These are phyloP conservation scores for Dipodomys merriami DNA, from an alignment of 2,113 vertebrate species.

Conservation along the genomic window DNA sequence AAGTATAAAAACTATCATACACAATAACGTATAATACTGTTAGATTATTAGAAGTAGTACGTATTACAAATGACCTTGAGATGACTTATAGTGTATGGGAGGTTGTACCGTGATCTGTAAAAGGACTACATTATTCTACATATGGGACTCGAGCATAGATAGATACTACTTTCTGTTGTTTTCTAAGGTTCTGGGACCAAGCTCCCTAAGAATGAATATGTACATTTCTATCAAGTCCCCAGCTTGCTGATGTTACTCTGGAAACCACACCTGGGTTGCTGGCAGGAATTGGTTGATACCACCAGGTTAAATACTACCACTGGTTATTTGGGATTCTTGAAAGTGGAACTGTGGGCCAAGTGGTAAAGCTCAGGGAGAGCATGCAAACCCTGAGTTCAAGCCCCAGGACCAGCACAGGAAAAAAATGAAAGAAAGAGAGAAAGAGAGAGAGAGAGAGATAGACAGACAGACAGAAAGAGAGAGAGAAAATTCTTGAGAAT, in stretches of 20 bases:
- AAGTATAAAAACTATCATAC: not conserved
- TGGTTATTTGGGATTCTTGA: not conserved
- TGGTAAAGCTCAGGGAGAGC: too few relatives aligned
- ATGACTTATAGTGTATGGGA: not conserved
- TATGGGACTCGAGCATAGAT: not conserved
- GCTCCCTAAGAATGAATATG: not conserved
- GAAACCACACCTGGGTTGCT: not conserved
- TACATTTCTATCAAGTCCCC: not conserved
- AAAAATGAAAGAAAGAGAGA: too few relatives aligned
- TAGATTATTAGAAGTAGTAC: not conserved
- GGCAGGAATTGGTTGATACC: not conserved
- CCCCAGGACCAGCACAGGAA: too few relatives aligned
- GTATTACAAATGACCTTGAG: not conserved
- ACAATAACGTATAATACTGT: not conserved
- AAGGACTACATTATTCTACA: not conserved
- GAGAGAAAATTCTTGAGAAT: too few relatives aligned
- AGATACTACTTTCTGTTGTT: not conserved
- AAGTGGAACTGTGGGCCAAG: too few relatives aligned
- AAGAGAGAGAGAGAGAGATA: too few relatives aligned
- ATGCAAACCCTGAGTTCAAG: too few relatives aligned
- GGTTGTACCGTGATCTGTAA: not conserved
- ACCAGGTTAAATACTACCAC: not conserved
- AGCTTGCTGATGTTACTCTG: not conserved
- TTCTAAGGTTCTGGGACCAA: not conserved
- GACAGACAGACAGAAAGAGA: too few relatives aligned